phyloP scores from a whole-genome alignment of 2,888 invertebrate genomes.

The Drosophila borborema region DNA sequence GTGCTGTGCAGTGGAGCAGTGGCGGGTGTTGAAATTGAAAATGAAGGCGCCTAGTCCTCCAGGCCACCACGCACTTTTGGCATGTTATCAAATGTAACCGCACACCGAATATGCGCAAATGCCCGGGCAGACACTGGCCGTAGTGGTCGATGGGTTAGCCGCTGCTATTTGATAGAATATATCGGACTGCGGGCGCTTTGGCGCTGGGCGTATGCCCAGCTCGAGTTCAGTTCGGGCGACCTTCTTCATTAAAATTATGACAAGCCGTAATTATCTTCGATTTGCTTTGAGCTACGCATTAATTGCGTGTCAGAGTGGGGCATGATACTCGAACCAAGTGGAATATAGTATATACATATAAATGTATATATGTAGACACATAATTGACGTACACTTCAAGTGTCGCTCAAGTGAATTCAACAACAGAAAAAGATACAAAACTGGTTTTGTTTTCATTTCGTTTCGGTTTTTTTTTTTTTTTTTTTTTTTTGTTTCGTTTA shows the following conservation, averaged over 20 bases:
- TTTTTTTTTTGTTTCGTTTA: constrained; percentile 1
- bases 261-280: constrained; percentile 82
- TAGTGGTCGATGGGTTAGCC: constrained; percentile 49
- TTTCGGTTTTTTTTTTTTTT: neutral
- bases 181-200: constrained; percentile 25
- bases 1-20: neutral
- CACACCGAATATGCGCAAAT: constrained; percentile 67
- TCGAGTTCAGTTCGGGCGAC: constrained; percentile 62
- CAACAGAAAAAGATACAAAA: constrained; percentile 13
- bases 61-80: constrained; percentile 54
- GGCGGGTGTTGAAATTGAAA: constrained; percentile 24
- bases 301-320: constrained; percentile 71
- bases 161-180: constrained; percentile 68
- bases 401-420: constrained; percentile 51
- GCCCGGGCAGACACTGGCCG: constrained; percentile 28
- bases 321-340: constrained; percentile 39
- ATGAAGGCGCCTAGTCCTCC: constrained; percentile 28
- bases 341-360: neutral
- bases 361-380: neutral
- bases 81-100: constrained; percentile 79
- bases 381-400: constrained; percentile 47
- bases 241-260: constrained; percentile 82
- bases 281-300: constrained; percentile 78
- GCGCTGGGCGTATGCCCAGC: constrained; percentile 10
- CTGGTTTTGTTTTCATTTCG: constrained; percentile 44